Evolutionary conservation across 1,140 invertebrate genomes (phyloP).

Genomic region (Argopecten irradians): DNA sequence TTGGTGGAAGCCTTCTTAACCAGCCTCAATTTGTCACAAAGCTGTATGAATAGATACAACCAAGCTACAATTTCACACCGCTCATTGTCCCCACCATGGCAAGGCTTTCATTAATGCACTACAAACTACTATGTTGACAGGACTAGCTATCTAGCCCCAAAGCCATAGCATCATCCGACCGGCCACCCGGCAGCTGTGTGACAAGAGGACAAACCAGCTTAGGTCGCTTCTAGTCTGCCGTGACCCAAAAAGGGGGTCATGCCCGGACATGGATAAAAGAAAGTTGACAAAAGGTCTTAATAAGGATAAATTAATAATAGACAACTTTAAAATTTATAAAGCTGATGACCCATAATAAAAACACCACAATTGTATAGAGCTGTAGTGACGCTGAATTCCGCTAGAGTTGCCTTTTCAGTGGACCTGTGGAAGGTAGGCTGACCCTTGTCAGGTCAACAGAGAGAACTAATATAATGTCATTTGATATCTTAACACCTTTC

Average conservation of each 20-base stretch:
- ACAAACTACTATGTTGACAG: conserved; percentile 18
- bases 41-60: neutral
- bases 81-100: neutral
- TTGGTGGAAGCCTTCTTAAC: neutral
- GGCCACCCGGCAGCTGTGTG: conserved; percentile 2
- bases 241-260: conserved; percentile 14
- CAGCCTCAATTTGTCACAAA: conserved; percentile 21
- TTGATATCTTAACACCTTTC: neutral
- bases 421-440: neutral
- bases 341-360: conserved; percentile 15
- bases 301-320: conserved; percentile 19
- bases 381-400: neutral
- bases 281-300: neutral
- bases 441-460: neutral
- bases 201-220: neutral
- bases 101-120: conserved; percentile 8
- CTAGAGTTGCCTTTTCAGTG: neutral
- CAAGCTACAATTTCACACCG: neutral
- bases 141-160: neutral
- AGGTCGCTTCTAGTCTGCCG: neutral
- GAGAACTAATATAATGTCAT: neutral
- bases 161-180: neutral
- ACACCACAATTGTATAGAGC: neutral
- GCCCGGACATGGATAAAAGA: conserved; percentile 3
- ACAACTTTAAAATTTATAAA: conserved; percentile 18